Evolutionary conservation across 2,797 vertebrate species (phyloP), one percentile per base, ranked within the genome.

Genomic region (Enteromius anoplus): DNA sequence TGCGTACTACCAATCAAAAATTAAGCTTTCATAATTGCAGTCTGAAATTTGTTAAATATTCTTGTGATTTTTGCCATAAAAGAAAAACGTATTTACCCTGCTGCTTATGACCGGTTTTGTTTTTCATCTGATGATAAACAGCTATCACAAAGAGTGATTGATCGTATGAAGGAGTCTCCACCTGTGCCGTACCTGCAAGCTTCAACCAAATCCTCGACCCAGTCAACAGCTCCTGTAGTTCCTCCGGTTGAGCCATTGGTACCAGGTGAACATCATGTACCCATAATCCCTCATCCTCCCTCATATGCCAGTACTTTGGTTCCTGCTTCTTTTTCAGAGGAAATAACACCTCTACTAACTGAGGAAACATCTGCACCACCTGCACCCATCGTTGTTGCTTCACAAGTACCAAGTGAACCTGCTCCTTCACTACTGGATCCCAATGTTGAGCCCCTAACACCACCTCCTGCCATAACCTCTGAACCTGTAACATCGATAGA

Each of bases 81-180:
- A 51, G 15, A 6, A 51, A 51, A 51, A 51, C 17, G 11, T 2
- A 17, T 49, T 5, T 51, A 51, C 17, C 17, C 0, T 7, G 2
- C 5, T 0, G 7, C 5, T 51, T 21, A 21, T 3, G 1, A 53
- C 19, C 21, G 49, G 15, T 21, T 53, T 53, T 53, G 0, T 21
- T 47, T 65, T 10, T 65, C 2, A 23, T 69, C 68, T 29, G 75
- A n/a, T 32, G 51, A 10, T 80, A 32, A 7, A 85, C 91, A 99
- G 97, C 90, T 99, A 2, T 97, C 97, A 0, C 97, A 97, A 84
- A 95, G 91, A 83, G 93, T 99, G 86, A 96, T 98, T 84, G 92
- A 95, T 78, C 95, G 97, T 2, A 98, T 99, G 97, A 97, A 91
- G 91, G 94, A 96, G 42, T 84, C 94, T 10, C 81, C 95, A 0